Base-by-base conservation (phyloP, 2,797 vertebrate genomes). In the Austrolebias charrua region DNA sequence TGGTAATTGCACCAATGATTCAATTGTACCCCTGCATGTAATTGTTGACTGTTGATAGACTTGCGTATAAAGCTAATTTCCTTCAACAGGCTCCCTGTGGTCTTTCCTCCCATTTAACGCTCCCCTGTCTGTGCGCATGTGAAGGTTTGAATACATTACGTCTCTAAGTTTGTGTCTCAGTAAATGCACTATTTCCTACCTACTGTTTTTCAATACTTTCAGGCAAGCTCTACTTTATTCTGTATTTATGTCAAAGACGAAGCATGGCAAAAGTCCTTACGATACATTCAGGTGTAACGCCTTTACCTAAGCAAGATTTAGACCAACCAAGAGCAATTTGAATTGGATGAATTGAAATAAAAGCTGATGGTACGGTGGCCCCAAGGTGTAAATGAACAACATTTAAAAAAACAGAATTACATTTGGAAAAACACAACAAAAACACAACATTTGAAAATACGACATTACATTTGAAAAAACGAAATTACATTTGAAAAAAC, bases 1-100 rank as follows among this genome's bases (percentile, higher is more conserved):
- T 55, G 80, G 84, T 79, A 86, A 89, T 82, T 86, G 70, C 68
- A 35, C 67, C 72, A 75, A 71, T 88, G 77, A 87, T 86, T 56
- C 69, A 72, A 78, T 86, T 71, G 75, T 56, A 79, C 53, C 51
- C 66, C 55, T 29, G 64, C 75, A 69, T 82, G 80, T 89, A 82
- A 79, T 66, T 31, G 12, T 12, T 48, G 75, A 85, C 69, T 76
- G 72, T 68, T 86, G 85, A 85, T 89, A 86, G 76, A 78, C 78
- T 80, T 83, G 42, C 28, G 42, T 53, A 73, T 75, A 52, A 73
- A 73, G 83, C 69, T 85, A 89, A 90, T 90, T 88, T 83, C 72
- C 75, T 70, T 46, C 54, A 87, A 48, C 78, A 66, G 78, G 57
- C 82, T 86, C 83, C 85, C 85, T 4, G 38, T 57, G 61, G 88